Base-by-base conservation (phyloP, 2,113 vertebrate genomes). In the Athene noctua region DNA sequence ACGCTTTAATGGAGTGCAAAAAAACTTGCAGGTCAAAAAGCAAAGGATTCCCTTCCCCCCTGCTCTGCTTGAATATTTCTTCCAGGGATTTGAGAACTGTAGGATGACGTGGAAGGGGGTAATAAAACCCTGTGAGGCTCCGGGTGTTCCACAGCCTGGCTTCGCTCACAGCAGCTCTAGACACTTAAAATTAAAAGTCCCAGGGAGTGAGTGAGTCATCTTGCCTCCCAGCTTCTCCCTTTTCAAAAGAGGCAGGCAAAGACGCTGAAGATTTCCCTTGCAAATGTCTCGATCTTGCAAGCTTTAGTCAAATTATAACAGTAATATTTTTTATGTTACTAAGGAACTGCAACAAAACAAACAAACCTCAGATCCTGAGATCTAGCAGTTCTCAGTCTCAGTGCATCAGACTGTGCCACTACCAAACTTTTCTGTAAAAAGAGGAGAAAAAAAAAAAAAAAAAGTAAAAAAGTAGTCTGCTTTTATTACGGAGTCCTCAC, bases 161-260 rank as follows among this genome's bases (percentile, higher is more conserved):
- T 73, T 81, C 18, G 4, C 83, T 97, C 85, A 21, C n/a, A 92
- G 68, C 89, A 65, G 57, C 79, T 74, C 65, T 27, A 52, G 59
- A 42, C n/a, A 49, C 14, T 97, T 83, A 97, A 85, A 97, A 97
- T 95, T 97, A 96, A 96, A 92, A 97, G 97, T 97, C 96, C 77
- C 74, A 55, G 1, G 12, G 61, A 95, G 10, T 4, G 62, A 72
- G 47, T 54, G 80, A 89, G 55, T 81, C 67, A 80, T 79, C 52
- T 70, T 59, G 52, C 47, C 49, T 90, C 68, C 42, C 72, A 55
- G 52, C n/a, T 87, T 93, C 84, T 82, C 26, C 36, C 42, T 21
- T 66, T 65, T 66, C 74, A 47, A 81, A 89, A 63, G 36, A 17
- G 34, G 57, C 2, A 78, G 71, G 36, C 21, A 57, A 68, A 80